Evolutionary conservation across 2,113 vertebrate genomes (phyloP).

Genomic region (Globicephala melas): DNA sequence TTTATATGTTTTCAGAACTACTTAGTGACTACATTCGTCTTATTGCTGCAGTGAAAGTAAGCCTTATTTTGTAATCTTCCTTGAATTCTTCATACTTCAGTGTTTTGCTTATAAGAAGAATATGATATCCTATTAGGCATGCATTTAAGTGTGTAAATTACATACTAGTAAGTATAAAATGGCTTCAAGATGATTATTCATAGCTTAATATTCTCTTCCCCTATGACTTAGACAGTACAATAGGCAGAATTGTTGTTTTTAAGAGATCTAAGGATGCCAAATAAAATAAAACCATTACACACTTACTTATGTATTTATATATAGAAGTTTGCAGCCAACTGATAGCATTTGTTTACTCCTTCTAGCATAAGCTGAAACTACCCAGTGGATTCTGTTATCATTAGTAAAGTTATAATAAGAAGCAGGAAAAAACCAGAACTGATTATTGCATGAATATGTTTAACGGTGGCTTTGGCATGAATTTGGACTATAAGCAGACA

Average conservation of each 20-base stretch:
- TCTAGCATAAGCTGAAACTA: neutral
- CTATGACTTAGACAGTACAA: neutral
- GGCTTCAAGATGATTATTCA: neutral
- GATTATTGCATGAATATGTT: neutral
- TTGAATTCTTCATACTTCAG: neutral
- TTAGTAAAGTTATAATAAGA: neutral
- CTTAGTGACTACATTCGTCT: conserved; percentile 97
- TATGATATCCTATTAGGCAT: neutral
- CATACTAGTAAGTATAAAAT: neutral
- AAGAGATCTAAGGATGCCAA: neutral
- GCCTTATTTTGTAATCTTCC: conserved; percentile 2
- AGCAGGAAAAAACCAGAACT: neutral
- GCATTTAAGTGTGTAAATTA: conserved; percentile 27
- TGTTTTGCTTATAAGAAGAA: neutral
- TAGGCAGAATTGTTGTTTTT: conserved; percentile 15
- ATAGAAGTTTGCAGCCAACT: neutral
- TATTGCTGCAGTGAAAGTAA: conserved; percentile 95
- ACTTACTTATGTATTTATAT: neutral
- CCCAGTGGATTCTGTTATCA: neutral
- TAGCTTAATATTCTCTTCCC: conserved; percentile 1
- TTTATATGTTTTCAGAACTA: conserved; percentile 95
- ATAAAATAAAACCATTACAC: neutral
- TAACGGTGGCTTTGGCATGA: neutral
- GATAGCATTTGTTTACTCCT: neutral
- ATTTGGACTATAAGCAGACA: neutral